Conservation (phyloP, 2,888 invertebrate species). For the Heterodera filipjevi region DNA sequence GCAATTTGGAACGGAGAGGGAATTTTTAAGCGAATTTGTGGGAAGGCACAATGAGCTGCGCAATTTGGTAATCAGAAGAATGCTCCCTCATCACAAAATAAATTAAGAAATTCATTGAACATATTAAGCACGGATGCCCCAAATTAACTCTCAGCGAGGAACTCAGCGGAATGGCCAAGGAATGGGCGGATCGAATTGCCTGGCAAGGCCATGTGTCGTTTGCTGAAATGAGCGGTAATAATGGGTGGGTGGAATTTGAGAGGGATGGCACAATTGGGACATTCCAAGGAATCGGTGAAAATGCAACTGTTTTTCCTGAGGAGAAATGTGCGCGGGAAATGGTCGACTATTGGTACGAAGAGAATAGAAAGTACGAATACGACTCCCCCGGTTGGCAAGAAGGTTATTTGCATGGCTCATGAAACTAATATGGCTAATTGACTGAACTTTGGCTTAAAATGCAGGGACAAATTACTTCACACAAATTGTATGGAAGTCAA, state of each 20-base stretch:
- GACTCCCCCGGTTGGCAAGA: conserved; percentile 60
- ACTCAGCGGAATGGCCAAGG: conserved; percentile 66
- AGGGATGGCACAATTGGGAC: background rate
- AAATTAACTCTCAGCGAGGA: conserved; percentile 64
- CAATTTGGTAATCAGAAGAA: conserved; percentile 33
- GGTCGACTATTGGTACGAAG: conserved; percentile 58
- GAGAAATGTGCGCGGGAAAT: conserved; percentile 49
- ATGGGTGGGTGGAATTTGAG: conserved; percentile 41
- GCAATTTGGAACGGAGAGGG: background rate
- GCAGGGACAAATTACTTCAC: conserved; percentile 68
- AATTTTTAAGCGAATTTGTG: conserved; percentile 45
- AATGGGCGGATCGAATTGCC: conserved; percentile 68
- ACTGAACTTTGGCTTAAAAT: background rate
- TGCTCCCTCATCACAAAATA: background rate
- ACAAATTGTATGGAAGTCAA: conserved; percentile 69
- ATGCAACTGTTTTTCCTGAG: conserved; percentile 62
- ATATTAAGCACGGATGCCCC: conserved; percentile 62
- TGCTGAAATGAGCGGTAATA: conserved; percentile 30
- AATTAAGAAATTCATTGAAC: conserved; percentile 31
- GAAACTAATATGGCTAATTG: background rate
- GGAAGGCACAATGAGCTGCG: conserved; percentile 43
- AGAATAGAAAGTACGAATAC: conserved; percentile 61
- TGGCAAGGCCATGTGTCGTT: conserved; percentile 47
- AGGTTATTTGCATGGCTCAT: conserved; percentile 13
- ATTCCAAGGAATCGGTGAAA: conserved; percentile 60